phyloP scores from a whole-genome alignment of 2,797 vertebrate species.

The Enteromius fasciolatus region DNA sequence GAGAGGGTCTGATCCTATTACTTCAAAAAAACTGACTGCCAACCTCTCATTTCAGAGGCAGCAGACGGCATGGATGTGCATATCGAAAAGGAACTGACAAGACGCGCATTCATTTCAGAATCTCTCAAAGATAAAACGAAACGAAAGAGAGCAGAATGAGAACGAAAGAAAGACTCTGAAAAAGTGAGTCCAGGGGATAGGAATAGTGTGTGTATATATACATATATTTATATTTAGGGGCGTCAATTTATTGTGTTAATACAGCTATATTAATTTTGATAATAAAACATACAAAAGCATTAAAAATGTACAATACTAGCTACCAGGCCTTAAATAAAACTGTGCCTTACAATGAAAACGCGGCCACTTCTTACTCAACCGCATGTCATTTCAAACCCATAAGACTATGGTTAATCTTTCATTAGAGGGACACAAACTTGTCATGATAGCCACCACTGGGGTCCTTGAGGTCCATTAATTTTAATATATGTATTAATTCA shows the following conservation, averaged over 20 bases:
- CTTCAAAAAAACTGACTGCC: background rate
- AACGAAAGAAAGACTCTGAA: conserved; percentile 5
- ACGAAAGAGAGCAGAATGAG: background rate
- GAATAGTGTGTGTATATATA: background rate
- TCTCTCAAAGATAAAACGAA: background rate
- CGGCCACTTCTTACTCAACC: background rate
- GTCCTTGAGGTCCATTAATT: background rate
- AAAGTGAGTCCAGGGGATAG: background rate
- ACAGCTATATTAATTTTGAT: background rate
- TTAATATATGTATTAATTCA: too few species aligned
- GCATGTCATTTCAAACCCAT: background rate
- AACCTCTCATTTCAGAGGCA: background rate
- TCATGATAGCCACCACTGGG: background rate
- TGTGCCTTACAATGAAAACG: background rate
- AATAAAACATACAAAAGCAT: background rate
- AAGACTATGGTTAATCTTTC: background rate
- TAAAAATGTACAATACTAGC: background rate
- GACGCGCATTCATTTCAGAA: background rate
- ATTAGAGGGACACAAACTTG: background rate
- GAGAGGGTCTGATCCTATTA: conserved; percentile 15
- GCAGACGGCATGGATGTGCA: background rate
- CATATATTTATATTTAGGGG: too few species aligned
- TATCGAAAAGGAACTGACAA: background rate
- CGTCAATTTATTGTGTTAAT: background rate
- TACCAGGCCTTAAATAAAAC: background rate